Base-by-base conservation (phyloP, 2,888 invertebrate genomes). In the Nesidiocoris tenuis region DNA sequence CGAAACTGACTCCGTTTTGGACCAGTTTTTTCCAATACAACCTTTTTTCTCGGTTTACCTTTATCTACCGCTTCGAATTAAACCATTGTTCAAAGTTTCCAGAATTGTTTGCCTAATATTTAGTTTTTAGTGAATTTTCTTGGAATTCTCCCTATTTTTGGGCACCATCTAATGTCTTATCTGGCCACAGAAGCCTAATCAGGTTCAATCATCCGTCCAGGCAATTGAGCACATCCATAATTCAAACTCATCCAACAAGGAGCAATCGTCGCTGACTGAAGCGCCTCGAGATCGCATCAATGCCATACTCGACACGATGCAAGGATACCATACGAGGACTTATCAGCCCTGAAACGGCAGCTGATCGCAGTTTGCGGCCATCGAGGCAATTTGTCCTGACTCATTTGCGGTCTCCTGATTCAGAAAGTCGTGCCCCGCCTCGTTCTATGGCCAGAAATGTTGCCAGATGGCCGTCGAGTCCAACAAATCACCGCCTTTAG, bases 301-400 rank as follows among this genome's bases (percentile, higher is more conserved):
- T 39, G 39, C 39, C 39, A 39, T 39, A 39, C 12, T 7, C 3
- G 39, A 39, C 39, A 3, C 39, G 5, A 39, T 12, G 12, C 39
- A 12, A n/a, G 5, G 5, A 39, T 39, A 7, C 39, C 39, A 12
- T 39, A 39, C 12, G 39, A 39, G 39, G 39, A 39, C 39, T 39
- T 39, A 39, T 39, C 39, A 12, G 39, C 39, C 12, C 39, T 39
- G 39, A 39, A 7, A 39, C 39, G 39, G 39, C 39, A 39, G 39
- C 39, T 39, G 39, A 39, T 39, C 39, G 59, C n/a, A 17, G 7
- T 17, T 75, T 75, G 75, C 67, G 75, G 75, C 66, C 75, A 75
- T 75, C 75, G 23, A 66, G 57, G 59, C 67, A 67, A 75, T 75
- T 75, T 75, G 75, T 75, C 67, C 24, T 22, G 74, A 64, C 55